Evolutionary conservation across 2,888 invertebrate species (phyloP), one percentile per base, ranked within the genome.

Genomic region (Ormyrus rosae): DNA sequence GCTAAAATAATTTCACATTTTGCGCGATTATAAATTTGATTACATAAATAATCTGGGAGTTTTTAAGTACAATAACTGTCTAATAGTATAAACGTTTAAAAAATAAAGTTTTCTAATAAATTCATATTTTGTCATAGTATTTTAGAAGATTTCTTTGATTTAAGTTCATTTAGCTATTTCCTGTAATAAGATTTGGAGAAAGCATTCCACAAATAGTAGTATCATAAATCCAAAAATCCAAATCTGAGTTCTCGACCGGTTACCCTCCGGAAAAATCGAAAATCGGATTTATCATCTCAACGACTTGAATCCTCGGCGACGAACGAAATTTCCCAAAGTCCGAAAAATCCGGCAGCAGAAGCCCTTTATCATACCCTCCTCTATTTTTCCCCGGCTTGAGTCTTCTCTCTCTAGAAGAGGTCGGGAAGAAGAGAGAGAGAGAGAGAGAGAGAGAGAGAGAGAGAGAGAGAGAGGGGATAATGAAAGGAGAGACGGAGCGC

Each of bases 201-300:
- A 34, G 34, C 34, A 34, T 34, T 34, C 34, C 34, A 34, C 34
- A 34, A 34, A 34, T 34, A 34, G 34, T 34, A 34, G 34, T 34
- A 34, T 4, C 34, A 34, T 34, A 34, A 34, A 34, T 34, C 34
- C 34, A 34, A 34, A 34, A 34, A 34, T 34, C 34, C 34, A 34
- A 34, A 34, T 34, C 34, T 56, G 6, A 56, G 10, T 56, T 13
- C 53, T 11, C 56, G 56, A 11, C n/a, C 6, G 13, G 10, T 56
- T 56, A 56, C 6, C 56, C 6, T 56, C 10, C 56, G 56, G 6
- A 11, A 34, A 34, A 56, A 56, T 56, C n/a, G 56, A 56, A 11
- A 6, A 56, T 56, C 13, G n/a, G 6, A 56, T 56, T 56, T 56
- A n/a, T 56, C 56, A n/a, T 63, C 63, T 63, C 34, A 34, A 60